These are phyloP conservation scores for Halocynthia roretzi DNA, from an alignment of 23 tunicate genomes.

Conservation along the genomic window DNA sequence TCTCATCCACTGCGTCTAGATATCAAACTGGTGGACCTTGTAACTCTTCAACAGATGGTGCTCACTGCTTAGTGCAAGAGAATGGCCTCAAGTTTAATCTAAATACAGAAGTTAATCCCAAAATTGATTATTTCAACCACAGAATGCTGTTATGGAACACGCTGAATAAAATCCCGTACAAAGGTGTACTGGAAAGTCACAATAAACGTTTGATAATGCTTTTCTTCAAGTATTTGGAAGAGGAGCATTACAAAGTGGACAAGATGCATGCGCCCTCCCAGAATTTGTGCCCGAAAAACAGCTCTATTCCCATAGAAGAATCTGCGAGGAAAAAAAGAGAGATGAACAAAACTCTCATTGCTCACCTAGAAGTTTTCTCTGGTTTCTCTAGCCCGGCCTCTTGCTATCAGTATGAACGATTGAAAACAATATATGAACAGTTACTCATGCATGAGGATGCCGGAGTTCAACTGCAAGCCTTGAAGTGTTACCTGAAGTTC, in stretches of 20 bases:
- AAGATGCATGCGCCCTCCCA: constrained; percentile 27
- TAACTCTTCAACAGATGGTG: background rate
- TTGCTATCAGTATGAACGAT: constrained; percentile 21
- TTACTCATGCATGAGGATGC: constrained; percentile 47
- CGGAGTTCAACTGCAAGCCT: constrained; percentile 39
- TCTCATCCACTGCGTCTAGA: background rate
- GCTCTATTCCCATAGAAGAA: background rate
- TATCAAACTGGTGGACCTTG: background rate
- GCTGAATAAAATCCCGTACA: constrained; percentile 28
- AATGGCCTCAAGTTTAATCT: background rate
- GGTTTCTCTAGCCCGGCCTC: constrained; percentile 31
- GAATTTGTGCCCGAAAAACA: constrained; percentile 14
- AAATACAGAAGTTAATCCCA: constrained; percentile 5
- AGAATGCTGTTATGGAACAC: constrained; percentile 60
- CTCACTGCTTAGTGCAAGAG: background rate
- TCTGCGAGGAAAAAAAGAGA: constrained; percentile 16
- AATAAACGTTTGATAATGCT: constrained; percentile 32
- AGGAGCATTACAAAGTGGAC: constrained; percentile 71
- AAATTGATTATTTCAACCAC: constrained; percentile 39
- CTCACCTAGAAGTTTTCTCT: constrained; percentile 48
- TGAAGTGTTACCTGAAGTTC: constrained; percentile 47
- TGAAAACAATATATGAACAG: constrained; percentile 31
- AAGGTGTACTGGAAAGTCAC: constrained; percentile 24
- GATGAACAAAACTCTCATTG: constrained; percentile 14
- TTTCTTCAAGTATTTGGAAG: constrained; percentile 45